A percentile compares a stretch with the other conserved stretches of the same genome.
Conservation (phyloP, 2,888 invertebrate species). For the Melieria crassipennis region DNA sequence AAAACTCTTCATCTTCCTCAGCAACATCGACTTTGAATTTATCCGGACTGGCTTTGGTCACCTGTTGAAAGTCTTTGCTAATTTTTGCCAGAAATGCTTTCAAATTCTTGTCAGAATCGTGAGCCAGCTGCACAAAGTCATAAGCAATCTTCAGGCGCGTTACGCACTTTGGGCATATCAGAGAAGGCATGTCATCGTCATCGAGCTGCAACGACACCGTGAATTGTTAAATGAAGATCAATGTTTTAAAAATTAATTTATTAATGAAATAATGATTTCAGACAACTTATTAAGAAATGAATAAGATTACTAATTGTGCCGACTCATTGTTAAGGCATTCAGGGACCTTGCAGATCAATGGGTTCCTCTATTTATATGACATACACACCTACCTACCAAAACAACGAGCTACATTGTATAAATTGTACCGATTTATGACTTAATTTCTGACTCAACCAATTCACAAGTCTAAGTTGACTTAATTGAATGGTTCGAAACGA, state of each 20-base stretch:
- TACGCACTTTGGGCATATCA: constrained; percentile 53
- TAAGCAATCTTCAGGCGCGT: constrained; percentile 51
- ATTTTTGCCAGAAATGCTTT: constrained; percentile 52
- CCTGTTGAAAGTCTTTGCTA: constrained; percentile 53
- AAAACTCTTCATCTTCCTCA: constrained; percentile 36
- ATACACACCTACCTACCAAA: background rate
- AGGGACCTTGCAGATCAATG: background rate
- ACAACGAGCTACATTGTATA: too few relatives aligned
- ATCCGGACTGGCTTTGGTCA: constrained; percentile 39
- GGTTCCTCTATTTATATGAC: background rate
- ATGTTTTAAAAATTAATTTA: background rate
- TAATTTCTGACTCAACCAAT: too few relatives aligned
- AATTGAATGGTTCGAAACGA: too few relatives aligned
- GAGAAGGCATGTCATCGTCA: constrained; percentile 52
- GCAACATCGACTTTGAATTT: constrained; percentile 13
- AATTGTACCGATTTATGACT: too few relatives aligned
- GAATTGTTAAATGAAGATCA: background rate
- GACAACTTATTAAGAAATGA: background rate
- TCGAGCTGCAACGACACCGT: constrained; percentile 46
- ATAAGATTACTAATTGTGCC: background rate
- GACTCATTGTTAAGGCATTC: background rate
- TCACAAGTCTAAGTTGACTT: too few relatives aligned
- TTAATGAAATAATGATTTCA: background rate
- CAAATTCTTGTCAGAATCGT: constrained; percentile 52
- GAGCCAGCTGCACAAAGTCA: constrained; percentile 52